Conservation (phyloP, 2,888 invertebrate species). For the Pristionchus exspectatus region DNA sequence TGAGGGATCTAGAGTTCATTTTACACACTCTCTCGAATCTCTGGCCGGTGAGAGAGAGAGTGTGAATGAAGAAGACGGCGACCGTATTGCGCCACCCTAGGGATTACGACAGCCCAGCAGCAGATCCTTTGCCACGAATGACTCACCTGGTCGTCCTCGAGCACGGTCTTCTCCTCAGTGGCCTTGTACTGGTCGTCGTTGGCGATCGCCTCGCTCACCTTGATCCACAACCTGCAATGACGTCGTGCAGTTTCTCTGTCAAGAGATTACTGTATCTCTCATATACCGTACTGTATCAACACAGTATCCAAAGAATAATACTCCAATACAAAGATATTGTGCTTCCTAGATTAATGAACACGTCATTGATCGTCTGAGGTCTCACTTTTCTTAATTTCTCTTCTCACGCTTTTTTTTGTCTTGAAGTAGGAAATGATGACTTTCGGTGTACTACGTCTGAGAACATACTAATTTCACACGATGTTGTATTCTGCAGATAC, state of each 20-base stretch:
- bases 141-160: constrained; percentile 90
- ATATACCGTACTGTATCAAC: neutral
- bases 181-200: constrained; percentile 90
- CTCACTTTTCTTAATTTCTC: too few relatives aligned
- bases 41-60: too few relatives aligned
- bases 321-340: too few relatives aligned
- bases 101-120: neutral
- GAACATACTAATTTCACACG: too few relatives aligned
- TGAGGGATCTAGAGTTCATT: too few relatives aligned
- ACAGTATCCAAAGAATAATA: too few relatives aligned
- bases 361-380: neutral
- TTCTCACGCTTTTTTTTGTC: neutral
- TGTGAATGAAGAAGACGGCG: too few relatives aligned
- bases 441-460: too few relatives aligned
- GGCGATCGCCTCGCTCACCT: constrained; percentile 90
- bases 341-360: too few relatives aligned
- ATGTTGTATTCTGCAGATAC: neutral
- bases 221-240: constrained; percentile 85
- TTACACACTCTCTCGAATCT: too few relatives aligned
- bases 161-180: constrained; percentile 91
- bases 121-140: neutral
- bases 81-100: too few relatives aligned
- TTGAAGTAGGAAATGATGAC: too few relatives aligned
- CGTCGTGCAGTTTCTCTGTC: neutral
- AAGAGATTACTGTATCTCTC: neutral